Conservation (phyloP, 2,888 invertebrate species). For the Busseola fusca region DNA sequence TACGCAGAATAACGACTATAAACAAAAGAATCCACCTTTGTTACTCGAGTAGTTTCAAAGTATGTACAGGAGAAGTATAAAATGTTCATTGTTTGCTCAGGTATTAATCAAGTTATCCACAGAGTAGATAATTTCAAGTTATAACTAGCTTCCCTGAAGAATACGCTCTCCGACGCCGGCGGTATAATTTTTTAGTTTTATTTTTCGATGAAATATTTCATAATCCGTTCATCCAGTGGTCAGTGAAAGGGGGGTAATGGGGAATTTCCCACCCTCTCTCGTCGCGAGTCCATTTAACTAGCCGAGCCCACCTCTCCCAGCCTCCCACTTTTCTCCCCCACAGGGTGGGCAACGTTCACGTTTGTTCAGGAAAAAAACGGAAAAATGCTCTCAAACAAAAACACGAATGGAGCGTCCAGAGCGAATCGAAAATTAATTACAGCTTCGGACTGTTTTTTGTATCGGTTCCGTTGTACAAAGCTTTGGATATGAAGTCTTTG, state of each 20-base stretch:
- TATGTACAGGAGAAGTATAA: slow-evolving; percentile 42
- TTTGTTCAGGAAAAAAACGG: slow-evolving; percentile 78
- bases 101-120: slow-evolving; percentile 50
- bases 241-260: slow-evolving; percentile 64
- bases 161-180: slow-evolving; percentile 57
- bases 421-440: slow-evolving; percentile 86
- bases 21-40: slow-evolving; percentile 34
- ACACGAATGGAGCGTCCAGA: slow-evolving; percentile 76
- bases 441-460: slow-evolving; percentile 75
- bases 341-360: slow-evolving; percentile 74
- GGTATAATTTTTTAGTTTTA: slow-evolving; percentile 71
- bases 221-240: slow-evolving; percentile 84
- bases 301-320: slow-evolving; percentile 54
- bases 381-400: slow-evolving; percentile 81
- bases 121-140: slow-evolving; percentile 60
- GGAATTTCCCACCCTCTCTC: slow-evolving; percentile 70
- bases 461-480: slow-evolving; percentile 55
- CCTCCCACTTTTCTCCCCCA: slow-evolving; percentile 51
- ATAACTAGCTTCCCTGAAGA: slow-evolving; percentile 62
- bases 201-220: slow-evolving; percentile 82
- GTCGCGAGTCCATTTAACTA: slow-evolving; percentile 77
- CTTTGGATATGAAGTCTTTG: slow-evolving; percentile 45
- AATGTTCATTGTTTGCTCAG: slow-evolving; percentile 40
- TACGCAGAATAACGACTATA: not conserved
- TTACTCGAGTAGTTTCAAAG: slow-evolving; percentile 42